phyloP scores from a whole-genome alignment of 2,113 vertebrate species.

The Clarias batrachus region DNA sequence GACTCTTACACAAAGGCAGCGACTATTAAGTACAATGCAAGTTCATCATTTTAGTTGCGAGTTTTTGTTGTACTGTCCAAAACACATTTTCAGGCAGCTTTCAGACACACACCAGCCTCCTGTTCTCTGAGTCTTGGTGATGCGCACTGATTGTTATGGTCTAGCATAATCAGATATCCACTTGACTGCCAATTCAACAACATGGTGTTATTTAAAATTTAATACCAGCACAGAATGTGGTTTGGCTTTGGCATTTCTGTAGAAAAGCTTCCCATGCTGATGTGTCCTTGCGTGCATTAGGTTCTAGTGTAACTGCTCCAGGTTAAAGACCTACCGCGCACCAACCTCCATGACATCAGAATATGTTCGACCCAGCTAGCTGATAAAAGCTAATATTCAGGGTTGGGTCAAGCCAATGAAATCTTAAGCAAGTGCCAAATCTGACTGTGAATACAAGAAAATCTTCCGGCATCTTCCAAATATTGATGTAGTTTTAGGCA shows the following conservation, averaged over 20 bases:
- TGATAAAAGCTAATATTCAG: background rate
- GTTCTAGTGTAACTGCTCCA: background rate
- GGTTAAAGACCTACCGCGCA: background rate
- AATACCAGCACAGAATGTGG: conserved; percentile 25
- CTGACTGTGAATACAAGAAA: no score
- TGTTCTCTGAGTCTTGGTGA: background rate
- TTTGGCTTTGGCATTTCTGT: background rate
- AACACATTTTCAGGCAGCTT: background rate
- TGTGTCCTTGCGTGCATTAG: background rate
- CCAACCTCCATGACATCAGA: background rate
- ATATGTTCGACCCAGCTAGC: background rate
- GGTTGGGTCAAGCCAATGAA: no score
- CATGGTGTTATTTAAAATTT: conserved; percentile 11
- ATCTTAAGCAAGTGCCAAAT: no score
- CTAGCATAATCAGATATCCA: background rate
- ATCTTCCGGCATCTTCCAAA: no score
- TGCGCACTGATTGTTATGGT: background rate
- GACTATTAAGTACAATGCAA: background rate
- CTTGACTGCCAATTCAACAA: conserved; percentile 9
- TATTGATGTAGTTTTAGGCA: no score
- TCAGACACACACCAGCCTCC: background rate
- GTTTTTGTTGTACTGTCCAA: background rate
- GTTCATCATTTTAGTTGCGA: background rate
- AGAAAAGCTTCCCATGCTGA: background rate
- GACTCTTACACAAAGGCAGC: background rate